Percentiles rank a stretch among this genome's conserved stretches.
These are phyloP conservation scores for Subacronicta megacephala DNA, from an alignment of 2,888 invertebrate species.

Conservation along the genomic window DNA sequence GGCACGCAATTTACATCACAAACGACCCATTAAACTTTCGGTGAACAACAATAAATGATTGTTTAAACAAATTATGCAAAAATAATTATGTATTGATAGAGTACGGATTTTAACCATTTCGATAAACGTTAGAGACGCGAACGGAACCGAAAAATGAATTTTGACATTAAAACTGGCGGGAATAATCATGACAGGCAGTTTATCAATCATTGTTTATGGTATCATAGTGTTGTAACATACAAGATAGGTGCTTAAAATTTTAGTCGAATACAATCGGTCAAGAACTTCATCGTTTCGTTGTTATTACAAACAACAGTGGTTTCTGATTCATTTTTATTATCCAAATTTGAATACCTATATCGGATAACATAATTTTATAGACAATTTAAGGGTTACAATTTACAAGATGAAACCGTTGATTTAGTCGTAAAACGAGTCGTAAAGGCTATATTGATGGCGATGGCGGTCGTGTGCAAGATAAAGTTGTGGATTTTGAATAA, in stretches of 20 bases:
- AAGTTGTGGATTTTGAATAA: constrained; percentile 77
- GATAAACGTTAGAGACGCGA: not conserved
- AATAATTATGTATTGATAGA: constrained; percentile 37
- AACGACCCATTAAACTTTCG: constrained; percentile 51
- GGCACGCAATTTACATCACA: constrained; percentile 55
- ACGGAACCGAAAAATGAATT: not conserved
- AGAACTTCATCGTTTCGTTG: constrained; percentile 17
- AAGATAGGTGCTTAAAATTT: not conserved
- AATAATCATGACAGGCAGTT: constrained; percentile 5
- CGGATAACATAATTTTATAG: constrained; percentile 80
- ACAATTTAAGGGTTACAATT: constrained; percentile 79
- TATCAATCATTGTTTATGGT: not conserved
- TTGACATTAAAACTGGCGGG: constrained; percentile 23
- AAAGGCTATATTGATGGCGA: constrained; percentile 78
- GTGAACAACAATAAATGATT: constrained; percentile 46
- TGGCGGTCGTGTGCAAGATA: constrained; percentile 72
- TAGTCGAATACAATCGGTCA: constrained; percentile 4
- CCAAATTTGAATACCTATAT: constrained; percentile 69
- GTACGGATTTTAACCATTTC: constrained; percentile 31
- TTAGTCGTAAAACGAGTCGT: constrained; percentile 81
- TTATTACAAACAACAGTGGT: constrained; percentile 57
- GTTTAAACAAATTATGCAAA: constrained; percentile 50
- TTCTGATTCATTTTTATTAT: constrained; percentile 68
- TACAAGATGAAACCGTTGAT: constrained; percentile 84
- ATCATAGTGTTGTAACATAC: constrained; percentile 9